phyloP scores from a whole-genome alignment of 2,113 vertebrate genomes.

The Gnathochromis pfefferi region DNA sequence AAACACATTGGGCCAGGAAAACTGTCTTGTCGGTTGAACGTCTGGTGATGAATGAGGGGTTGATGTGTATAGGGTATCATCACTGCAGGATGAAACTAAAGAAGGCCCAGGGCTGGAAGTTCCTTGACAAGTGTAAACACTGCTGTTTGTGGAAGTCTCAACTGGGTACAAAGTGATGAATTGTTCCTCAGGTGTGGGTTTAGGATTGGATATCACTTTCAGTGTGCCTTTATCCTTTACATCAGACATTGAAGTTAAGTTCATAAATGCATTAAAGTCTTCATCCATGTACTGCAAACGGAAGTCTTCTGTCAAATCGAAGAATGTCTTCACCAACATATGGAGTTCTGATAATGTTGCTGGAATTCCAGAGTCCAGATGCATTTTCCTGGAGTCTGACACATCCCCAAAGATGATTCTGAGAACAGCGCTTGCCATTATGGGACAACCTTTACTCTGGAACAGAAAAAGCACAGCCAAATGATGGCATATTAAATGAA shows the following conservation, averaged over 20 bases:
- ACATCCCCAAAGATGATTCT: not conserved
- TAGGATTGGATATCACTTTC: too few species aligned
- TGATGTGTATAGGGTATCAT: too few species aligned
- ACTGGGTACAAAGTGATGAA: too few species aligned
- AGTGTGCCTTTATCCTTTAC: too few species aligned
- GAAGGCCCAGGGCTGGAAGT: too few species aligned
- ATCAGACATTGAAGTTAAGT: not conserved
- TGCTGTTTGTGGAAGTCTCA: too few species aligned
- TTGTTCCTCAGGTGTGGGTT: too few species aligned
- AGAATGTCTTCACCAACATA: not conserved
- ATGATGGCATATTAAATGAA: not conserved
- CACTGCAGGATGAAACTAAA: too few species aligned
- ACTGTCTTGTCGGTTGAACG: not conserved
- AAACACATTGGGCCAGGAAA: not conserved
- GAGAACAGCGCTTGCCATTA: not conserved
- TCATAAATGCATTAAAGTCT: not conserved
- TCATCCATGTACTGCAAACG: not conserved
- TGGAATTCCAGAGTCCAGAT: not conserved
- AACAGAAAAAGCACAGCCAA: not conserved
- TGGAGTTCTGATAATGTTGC: not conserved
- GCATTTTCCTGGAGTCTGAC: not conserved
- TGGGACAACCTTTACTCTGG: not conserved
- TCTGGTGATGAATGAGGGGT: too few species aligned
- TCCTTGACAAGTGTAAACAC: too few species aligned
- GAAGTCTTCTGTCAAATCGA: not conserved